Base-by-base conservation (phyloP, 2,797 vertebrate genomes). In the Chelonia mydas region DNA sequence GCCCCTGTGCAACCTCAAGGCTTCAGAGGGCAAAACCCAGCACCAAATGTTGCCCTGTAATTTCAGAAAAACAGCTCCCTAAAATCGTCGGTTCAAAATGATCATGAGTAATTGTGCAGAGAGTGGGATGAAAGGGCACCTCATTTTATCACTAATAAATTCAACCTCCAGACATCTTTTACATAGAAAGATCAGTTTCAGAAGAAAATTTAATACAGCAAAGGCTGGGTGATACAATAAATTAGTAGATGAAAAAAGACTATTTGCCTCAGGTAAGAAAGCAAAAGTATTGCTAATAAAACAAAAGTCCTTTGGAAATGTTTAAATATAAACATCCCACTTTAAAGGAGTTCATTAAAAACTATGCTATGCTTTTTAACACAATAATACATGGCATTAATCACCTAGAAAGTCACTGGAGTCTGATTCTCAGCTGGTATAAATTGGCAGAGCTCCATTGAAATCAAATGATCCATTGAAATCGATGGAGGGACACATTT, bases 141-240 rank as follows among this genome's bases (percentile, higher is more conserved):
- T 59, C 28, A 49, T 65, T 65, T 54, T 82, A 86, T 61, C 78
- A 41, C 12, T 92, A 57, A 84, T 2, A 88, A 95, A 95, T 77
- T 33, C 94, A 94, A 77, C 8, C 57, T 94, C 61, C 65, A 90
- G 77, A 89, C 79, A 50, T 23, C 37, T 59, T 94, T 91, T 54
- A 93, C 82, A 89, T 3, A 81, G 51, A 94, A 91, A 91, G 93
- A 87, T 81, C 11, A 85, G 51, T 59, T 90, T 68, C 0, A 0
- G 37, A 25, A 61, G 28, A 91, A 93, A 94, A 93, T 65, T 19
- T 95, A 95, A 89, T 23, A 50, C 45, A 77, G 83, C 10, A 94
- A 81, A 51, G 47, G 47, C 28, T 27, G 33, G 25, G 21, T 16
- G 50, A 72, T 51, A 68, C 61, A 68, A 47, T 25, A 87, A 74